Conservation (phyloP, 64 coral and sea anemone species). For the Hydrozoanthus tunicans region DNA sequence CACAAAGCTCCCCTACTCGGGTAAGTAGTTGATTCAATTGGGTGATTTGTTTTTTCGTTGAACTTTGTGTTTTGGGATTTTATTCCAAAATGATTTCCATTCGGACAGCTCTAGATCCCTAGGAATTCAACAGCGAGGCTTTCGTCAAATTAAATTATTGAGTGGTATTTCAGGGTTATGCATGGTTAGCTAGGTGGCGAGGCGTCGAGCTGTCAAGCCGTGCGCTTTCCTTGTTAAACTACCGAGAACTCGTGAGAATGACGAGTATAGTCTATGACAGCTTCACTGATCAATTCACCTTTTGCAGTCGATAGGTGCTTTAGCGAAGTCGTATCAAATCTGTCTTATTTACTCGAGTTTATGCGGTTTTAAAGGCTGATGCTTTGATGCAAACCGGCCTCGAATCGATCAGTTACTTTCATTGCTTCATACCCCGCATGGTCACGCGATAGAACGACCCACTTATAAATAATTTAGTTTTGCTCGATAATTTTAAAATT, state of each 20-base stretch:
- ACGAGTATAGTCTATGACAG: background rate
- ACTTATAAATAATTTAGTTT: background rate
- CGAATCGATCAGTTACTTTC: background rate
- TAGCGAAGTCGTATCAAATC: too few relatives aligned
- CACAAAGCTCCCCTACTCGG: slow-evolving; percentile 86
- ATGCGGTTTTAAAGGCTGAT: too few relatives aligned
- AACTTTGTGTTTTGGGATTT: background rate
- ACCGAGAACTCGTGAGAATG: too few relatives aligned
- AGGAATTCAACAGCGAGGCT: slow-evolving; percentile 63
- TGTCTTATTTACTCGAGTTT: too few relatives aligned
- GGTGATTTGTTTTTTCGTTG: background rate
- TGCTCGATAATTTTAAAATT: background rate
- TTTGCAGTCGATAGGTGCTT: too few relatives aligned
- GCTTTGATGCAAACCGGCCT: too few relatives aligned
- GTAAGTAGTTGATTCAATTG: slow-evolving; percentile 58
- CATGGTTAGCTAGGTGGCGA: too few relatives aligned
- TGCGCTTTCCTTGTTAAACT: too few relatives aligned
- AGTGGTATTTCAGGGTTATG: background rate
- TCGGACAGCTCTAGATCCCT: slow-evolving; percentile 56
- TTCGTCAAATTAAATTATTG: slow-evolving; percentile 12
- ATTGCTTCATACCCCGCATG: background rate
- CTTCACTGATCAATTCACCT: too few relatives aligned
- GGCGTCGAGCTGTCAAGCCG: too few relatives aligned
- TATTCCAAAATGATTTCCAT: background rate
- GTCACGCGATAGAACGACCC: slow-evolving; percentile 30